A percentile compares a stretch with the other conserved stretches of the same genome.
These are phyloP conservation scores for Triplophysa rosa DNA, from an alignment of 2,113 vertebrate species.

Conservation along the genomic window DNA sequence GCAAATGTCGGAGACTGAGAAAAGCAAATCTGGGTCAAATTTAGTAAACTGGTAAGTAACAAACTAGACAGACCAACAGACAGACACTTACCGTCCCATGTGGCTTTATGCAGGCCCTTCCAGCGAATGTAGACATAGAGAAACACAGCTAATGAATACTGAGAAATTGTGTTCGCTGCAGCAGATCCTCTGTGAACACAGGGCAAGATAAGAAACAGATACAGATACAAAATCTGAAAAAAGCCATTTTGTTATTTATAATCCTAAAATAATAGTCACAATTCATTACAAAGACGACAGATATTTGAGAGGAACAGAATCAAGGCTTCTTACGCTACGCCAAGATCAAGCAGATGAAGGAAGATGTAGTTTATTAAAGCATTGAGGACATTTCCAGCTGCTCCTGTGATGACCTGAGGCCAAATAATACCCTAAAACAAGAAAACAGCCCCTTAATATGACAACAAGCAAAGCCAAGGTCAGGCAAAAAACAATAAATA, in stretches of 20 bases:
- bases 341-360: slow-evolving; percentile 78
- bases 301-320: not conserved
- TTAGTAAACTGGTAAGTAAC: not conserved
- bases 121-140: slow-evolving; percentile 77
- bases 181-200: slow-evolving; percentile 79
- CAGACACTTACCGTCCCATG: slow-evolving; percentile 80
- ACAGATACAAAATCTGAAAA: not conserved
- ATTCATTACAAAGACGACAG: not conserved
- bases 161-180: slow-evolving; percentile 82
- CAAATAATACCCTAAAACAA: slow-evolving; percentile 82
- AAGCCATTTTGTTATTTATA: too few relatives aligned
- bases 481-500: not conserved
- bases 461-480: not conserved
- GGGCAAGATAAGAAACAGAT: slow-evolving; percentile 22
- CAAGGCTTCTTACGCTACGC: slow-evolving; percentile 81
- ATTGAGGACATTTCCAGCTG: slow-evolving; percentile 82
- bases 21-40: not conserved
- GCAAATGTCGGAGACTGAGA: not conserved
- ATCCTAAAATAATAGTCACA: too few relatives aligned
- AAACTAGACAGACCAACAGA: not conserved
- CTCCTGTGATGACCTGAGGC: slow-evolving; percentile 82
- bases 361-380: slow-evolving; percentile 83
- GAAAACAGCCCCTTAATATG: not conserved
- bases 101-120: slow-evolving; percentile 78
- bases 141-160: slow-evolving; percentile 75